Evolutionary conservation across 2,888 invertebrate genomes (phyloP), one percentile per base, ranked within the genome.

Genomic region (Tiliacea aurago): DNA sequence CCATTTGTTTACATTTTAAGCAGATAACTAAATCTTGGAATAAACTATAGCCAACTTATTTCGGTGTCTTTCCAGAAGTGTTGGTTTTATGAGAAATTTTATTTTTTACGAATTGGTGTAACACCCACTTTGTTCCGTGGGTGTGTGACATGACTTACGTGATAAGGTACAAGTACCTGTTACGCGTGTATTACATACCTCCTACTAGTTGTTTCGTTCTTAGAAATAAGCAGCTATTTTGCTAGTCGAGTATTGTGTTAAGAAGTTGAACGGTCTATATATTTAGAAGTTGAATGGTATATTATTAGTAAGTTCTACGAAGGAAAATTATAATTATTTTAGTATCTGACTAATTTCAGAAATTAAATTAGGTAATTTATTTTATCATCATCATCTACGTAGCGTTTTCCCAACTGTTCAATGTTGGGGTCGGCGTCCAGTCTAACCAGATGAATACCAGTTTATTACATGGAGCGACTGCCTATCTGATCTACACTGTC

Each of bases 31-130:
- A 18, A 33, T 64, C 33, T 33, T 18, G 33, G 15, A 20, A 47
- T 20, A 47, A 13, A 28, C 28, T 0, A 51, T 51, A 51, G n/a
- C 20, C 20, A 41, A 55, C 11, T 45, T 49, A 49, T 61, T 76
- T 45, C 13, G n/a, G n/a, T 20, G 4, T 45, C 2, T 33, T 9
- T n/a, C 13, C 11, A 18, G 5, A n/a, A 53, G 5, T 41, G 0
- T 9, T 55, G 10, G 53, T 61, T 75, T 71, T n/a, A 23, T 18
- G 10, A 23, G 28, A 72, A 59, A 58, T 63, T 2, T 76, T 78
- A n/a, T 49, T 63, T 51, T 56, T 5, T 45, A 58, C 18, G 37
- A 56, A 33, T n/a, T 63, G 13, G 18, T 70, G 37, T 63, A 15
- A 71, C 62, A 47, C 45, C 63, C 33, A 71, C 63, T 47, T 59